Evolutionary conservation across 2,888 invertebrate species (phyloP).

Genomic region (Cantharis rustica): DNA sequence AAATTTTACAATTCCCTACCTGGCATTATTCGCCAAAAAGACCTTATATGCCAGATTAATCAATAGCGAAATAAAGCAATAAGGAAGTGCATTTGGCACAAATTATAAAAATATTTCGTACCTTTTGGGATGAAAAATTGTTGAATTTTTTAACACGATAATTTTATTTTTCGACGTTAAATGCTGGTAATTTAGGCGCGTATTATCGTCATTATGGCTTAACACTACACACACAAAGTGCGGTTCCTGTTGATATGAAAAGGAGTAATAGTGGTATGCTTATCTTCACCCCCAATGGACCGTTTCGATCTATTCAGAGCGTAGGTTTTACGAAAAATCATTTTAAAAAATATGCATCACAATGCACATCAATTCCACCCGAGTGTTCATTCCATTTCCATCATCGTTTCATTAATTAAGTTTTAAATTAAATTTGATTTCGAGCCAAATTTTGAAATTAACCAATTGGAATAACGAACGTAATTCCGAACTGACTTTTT

Average conservation of each 20-base stretch:
- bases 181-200: background rate
- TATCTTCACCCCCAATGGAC: constrained; percentile 15
- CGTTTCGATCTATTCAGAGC: background rate
- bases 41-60: background rate
- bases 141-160: background rate
- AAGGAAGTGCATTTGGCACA: background rate
- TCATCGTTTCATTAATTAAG: background rate
- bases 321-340: background rate
- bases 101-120: background rate
- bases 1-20: background rate
- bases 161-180: background rate
- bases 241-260: constrained; percentile 21
- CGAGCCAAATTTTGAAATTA: background rate
- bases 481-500: constrained; percentile 8
- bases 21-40: background rate
- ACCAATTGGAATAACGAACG: constrained; percentile 4
- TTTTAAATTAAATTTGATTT: background rate
- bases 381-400: background rate
- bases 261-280: constrained; percentile 19
- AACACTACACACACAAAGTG: constrained; percentile 13
- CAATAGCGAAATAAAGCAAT: background rate
- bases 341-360: background rate
- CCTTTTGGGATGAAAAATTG: background rate
- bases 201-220: background rate
- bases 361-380: background rate